Conservation (phyloP, 2,113 vertebrate species). For the Girardinichthys multiradiatus region DNA sequence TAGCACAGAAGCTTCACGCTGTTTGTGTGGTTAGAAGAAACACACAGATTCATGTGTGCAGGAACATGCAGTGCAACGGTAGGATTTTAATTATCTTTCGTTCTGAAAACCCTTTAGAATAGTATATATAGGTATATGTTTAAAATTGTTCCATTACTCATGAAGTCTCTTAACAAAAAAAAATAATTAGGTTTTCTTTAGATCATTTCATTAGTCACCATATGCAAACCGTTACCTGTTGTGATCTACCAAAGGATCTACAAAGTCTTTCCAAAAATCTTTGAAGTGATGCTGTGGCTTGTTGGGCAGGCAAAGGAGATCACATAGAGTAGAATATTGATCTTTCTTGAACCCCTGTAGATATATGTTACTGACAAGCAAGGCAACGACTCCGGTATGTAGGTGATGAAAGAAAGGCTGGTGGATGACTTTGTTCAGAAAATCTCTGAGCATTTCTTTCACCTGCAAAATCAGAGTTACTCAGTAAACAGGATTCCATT, state of each 20-base stretch:
- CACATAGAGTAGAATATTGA: conserved; percentile 29
- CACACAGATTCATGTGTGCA: too few relatives aligned
- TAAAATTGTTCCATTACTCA: too few relatives aligned
- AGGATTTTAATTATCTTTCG: too few relatives aligned
- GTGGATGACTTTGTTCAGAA: conserved; percentile 15
- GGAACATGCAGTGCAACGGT: too few relatives aligned
- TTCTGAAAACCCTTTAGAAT: too few relatives aligned
- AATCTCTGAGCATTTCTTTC: accelerated
- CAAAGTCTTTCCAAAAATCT: conserved; percentile 10
- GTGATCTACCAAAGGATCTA: conserved; percentile 6
- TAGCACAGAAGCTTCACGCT: too few relatives aligned
- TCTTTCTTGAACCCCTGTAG: accelerated
- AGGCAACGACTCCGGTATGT: conserved; percentile 22
- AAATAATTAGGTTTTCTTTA: too few relatives aligned
- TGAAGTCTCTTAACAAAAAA: too few relatives aligned
- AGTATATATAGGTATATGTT: not conserved
- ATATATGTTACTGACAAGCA: not conserved
- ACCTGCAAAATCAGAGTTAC: conserved; percentile 30
- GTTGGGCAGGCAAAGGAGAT: conserved; percentile 31
- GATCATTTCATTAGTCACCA: not conserved
- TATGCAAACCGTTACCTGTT: not conserved
- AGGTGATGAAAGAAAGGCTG: not conserved
- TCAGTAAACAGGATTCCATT: not conserved
- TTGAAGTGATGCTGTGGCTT: accelerated
- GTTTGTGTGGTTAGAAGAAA: too few relatives aligned